Evolutionary conservation across 2,113 vertebrate genomes (phyloP).

Genomic region (Panurus biarmicus): DNA sequence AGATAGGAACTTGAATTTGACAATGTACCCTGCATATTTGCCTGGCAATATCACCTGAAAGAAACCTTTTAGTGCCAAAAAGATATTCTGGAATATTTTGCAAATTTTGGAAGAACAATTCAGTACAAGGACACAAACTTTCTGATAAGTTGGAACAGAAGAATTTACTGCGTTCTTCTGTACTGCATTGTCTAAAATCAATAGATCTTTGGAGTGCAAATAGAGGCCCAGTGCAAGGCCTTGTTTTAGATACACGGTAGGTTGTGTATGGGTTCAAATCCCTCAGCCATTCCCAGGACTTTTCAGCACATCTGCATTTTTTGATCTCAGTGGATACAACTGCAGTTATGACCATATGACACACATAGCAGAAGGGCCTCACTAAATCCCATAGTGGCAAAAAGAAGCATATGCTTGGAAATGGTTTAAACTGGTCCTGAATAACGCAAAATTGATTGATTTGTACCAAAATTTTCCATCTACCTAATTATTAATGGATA

Average conservation of each 20-base stretch:
- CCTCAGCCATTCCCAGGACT: neutral
- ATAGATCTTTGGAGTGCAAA: neutral
- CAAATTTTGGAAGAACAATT: neutral
- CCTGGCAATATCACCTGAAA: neutral
- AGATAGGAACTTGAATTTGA: neutral
- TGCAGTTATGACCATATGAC: neutral
- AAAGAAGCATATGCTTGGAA: neutral
- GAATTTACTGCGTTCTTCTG: neutral
- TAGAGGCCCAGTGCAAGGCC: neutral
- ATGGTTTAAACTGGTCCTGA: neutral
- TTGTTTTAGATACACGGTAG: neutral
- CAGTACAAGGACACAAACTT: neutral
- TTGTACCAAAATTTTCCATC: neutral
- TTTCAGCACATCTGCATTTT: neutral
- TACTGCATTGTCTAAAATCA: neutral
- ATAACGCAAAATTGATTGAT: neutral
- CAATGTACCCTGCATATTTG: neutral
- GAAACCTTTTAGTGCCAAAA: neutral
- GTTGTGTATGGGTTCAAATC: neutral
- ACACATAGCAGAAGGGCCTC: neutral
- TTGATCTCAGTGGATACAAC: neutral
- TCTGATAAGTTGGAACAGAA: neutral
- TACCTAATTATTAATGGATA: neutral
- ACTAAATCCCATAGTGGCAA: neutral
- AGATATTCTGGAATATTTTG: neutral